Base-by-base conservation (phyloP, 2,113 vertebrate genomes). In the Esox niger region DNA sequence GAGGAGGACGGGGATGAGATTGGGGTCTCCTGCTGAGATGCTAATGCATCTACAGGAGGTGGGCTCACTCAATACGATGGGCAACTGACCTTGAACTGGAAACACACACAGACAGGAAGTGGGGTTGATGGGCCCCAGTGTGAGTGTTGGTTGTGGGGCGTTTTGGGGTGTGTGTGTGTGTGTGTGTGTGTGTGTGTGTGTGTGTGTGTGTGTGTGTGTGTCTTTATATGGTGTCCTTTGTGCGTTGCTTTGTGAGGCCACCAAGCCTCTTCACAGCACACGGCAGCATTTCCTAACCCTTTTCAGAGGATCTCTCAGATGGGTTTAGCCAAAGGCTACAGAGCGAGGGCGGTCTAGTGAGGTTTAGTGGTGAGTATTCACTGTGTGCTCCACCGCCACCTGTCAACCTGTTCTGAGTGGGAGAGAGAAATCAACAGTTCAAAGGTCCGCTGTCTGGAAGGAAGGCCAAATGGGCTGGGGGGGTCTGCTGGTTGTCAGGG, bases 51-150 rank as follows among this genome's bases (percentile, higher is more conserved):
- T 79, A 75, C 29, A 30, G 57, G 58, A 43, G 27, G 1, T 10
- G 32, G 80, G 82, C 4, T 79, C 79, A 58, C 82, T 88, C 84
- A 79, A 88, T 86, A 85, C 84, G 79, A 84, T 86, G 83, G 86
- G 80, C 85, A 86, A 74, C 85, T 87, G 87, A 90, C 86, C 88
- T 91, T 89, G 86, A 90, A 87, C 84, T 75, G 71, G 78, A 67
- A 13, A 69, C 68, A 69, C 63, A 73, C 26, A 58, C 58, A 76
- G 32, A 74, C n/a, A 69, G 70, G 27, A 68, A 71, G 63, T 25
- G 27, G 52, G 46, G 47, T 33, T 17, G 21, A 64, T 70, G 57
- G 60, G 60, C 27, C 70, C 32, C 43, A 17, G 26, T 26, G 25
- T 56, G 54, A 4, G 54, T 56, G 54, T 56, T 27, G 10, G n/a